Percentiles rank a stretch among this genome's conserved stretches.
phyloP scores from a whole-genome alignment of 1,140 invertebrate genomes.

The Drosophila suzukii region DNA sequence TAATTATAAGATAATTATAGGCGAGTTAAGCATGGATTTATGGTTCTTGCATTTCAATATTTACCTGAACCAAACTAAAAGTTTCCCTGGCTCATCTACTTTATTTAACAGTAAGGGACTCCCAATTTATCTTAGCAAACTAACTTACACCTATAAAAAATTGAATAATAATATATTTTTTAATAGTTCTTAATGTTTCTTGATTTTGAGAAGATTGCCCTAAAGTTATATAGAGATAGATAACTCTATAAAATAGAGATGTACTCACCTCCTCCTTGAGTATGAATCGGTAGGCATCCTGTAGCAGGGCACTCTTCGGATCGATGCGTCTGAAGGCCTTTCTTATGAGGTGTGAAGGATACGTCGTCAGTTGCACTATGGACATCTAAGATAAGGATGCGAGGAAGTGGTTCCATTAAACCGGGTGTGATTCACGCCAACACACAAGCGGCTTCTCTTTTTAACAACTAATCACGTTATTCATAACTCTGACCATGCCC shows the following conservation, averaged over 20 bases:
- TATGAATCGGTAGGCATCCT: constrained; percentile 72
- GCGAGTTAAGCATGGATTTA: neutral
- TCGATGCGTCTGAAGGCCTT: constrained; percentile 65
- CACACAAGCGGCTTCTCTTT: constrained; percentile 34
- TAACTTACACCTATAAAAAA: no score
- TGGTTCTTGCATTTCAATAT: no score
- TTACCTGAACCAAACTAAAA: no score
- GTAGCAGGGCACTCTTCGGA: constrained; percentile 37
- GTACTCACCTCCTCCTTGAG: constrained; percentile 73
- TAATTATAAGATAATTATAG: neutral
- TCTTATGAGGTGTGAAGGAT: constrained; percentile 78
- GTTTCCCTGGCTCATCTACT: no score
- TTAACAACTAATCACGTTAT: constrained; percentile 80
- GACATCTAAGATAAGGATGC: constrained; percentile 52
- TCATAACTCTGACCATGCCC: constrained; percentile 68
- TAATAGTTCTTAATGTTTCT: no score
- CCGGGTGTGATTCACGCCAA: constrained; percentile 23
- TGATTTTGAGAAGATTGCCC: no score
- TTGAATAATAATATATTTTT: no score
- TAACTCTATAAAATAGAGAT: no score
- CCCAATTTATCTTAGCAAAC: no score
- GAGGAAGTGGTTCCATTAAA: constrained; percentile 23
- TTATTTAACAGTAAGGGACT: no score
- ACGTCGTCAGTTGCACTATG: constrained; percentile 68
- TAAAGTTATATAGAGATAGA: no score